These are phyloP conservation scores for Lepilemur ruficaudatus DNA, from an alignment of 2,797 vertebrate species.

Conservation along the genomic window DNA sequence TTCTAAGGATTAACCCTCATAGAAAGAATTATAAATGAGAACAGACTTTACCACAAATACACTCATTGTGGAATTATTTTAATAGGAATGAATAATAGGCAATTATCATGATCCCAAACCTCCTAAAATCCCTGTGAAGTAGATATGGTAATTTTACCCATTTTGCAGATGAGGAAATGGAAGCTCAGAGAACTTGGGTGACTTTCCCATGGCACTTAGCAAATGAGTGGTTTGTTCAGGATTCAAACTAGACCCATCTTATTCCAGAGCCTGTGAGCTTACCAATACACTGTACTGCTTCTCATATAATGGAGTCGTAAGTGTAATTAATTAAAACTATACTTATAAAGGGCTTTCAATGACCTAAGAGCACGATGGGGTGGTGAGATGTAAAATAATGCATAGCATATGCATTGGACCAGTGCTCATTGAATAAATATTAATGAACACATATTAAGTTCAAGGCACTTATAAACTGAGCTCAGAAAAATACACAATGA, in stretches of 20 bases:
- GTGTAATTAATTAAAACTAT: not conserved
- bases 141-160: not conserved
- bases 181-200: not conserved
- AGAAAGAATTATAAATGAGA: not conserved
- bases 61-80: not conserved
- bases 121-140: not conserved
- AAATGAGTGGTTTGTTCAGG: not conserved
- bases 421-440: not conserved
- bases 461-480: not conserved
- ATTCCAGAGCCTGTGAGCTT: not conserved
- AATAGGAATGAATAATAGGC: not conserved
- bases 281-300: not conserved
- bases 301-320: not conserved
- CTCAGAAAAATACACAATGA: not conserved
- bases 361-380: not conserved
- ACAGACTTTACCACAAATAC: not conserved
- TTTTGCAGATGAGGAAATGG: not conserved
- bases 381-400: not conserved
- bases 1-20: not conserved
- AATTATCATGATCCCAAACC: not conserved
- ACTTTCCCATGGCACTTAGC: not conserved
- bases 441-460: not conserved
- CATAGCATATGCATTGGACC: not conserved
- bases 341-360: not conserved
- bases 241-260: not conserved